Base-by-base conservation (phyloP, 2,113 vertebrate species). In the Notothenia rossii region DNA sequence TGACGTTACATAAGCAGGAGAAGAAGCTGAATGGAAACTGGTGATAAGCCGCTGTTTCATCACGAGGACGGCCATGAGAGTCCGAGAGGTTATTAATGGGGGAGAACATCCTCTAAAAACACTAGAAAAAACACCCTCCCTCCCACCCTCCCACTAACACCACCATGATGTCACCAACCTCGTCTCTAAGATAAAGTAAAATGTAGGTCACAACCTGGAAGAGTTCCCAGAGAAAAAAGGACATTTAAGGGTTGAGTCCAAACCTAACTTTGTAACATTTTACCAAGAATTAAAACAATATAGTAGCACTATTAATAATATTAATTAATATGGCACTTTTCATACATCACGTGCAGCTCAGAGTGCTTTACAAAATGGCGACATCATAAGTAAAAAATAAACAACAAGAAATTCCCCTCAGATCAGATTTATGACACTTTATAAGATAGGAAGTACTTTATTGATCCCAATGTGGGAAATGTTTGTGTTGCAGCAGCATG, bases 1-100 rank as follows among this genome's bases (percentile, higher is more conserved):
- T 80, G 85, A 60, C 10, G 81, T 91, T 90, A 87, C 83, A 68
- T 87, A 91, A 90, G 86, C 29, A 14, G 36, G 36, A 40, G 36
- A 75, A 89, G 81, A 86, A 80, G 76, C 68, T 86, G 81, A 91
- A 93, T 92, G 90, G 92, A 93, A 93, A 92, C 61, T 90, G 82
- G 84, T 88, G 90, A 92, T 92, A 91, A 91, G 82, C 79, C 54
- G 72, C 49, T 50, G 61, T 90, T 90, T 84, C 85, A 88, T 91
- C 90, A 91, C 75, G 36, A 80, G 79, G 72, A 77, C 80, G 89
- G 85, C 88, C 90, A 86, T 87, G 90, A 83, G 80, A 76, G 72
- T 72, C 77, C 54, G 18, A 62, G 81, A 71, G 36, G 40, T 72
- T 53, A 36, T 15, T 50, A 79, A 71, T 20, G 69, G 43, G 77